Base-by-base conservation (phyloP, 2,113 vertebrate genomes). In the Pseudorasbora parva region DNA sequence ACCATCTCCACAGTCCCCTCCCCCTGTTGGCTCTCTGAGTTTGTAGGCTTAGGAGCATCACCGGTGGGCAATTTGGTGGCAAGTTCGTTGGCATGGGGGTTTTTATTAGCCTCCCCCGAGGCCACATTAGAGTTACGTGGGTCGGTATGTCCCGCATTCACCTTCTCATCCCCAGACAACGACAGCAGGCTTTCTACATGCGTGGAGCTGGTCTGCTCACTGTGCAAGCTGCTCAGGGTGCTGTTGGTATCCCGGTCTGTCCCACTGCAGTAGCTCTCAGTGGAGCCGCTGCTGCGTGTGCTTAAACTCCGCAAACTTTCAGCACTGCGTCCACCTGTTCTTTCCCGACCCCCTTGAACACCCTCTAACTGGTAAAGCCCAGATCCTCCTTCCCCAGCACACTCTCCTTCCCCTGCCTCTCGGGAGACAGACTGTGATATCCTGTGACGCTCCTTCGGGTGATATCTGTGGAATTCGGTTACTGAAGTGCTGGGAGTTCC, bases 201-300 rank as follows among this genome's bases (percentile, higher is more conserved):
- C 0, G 98, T 99, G 7, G 97, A 99, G 90, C 98, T 98, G 10
- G 98, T 99, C 86, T 96, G 97, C 82, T 99, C 97, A 7, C 97
- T 99, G 90, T 95, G 97, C 75, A 97, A 97, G 93, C 97, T 99
- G 94, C 98, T 99, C 87, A 97, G 92, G 0, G 97, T 98, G 87
- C 98, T 99, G 94, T 97, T 97, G 72, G 97, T 99, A 89, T 99
- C 98, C 21, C 97, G 92, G 89, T 99, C 97, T 0, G 97, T 98
- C 17, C 98, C 97, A 17, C 97, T 98, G 90, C 97, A 97, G 88
- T 98, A 98, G 92, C 97, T 99, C 94, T 98, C 98, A 0, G 96
- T 97, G 25, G 97, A 98, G 89, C 96, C 97, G 54, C 97, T 99
- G 77, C 98, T 99, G 85, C 96, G 95, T 0, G 97, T 97, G 86